Conservation (phyloP, 2,797 vertebrate species). For the Sternarchorhynchus goeldii region DNA sequence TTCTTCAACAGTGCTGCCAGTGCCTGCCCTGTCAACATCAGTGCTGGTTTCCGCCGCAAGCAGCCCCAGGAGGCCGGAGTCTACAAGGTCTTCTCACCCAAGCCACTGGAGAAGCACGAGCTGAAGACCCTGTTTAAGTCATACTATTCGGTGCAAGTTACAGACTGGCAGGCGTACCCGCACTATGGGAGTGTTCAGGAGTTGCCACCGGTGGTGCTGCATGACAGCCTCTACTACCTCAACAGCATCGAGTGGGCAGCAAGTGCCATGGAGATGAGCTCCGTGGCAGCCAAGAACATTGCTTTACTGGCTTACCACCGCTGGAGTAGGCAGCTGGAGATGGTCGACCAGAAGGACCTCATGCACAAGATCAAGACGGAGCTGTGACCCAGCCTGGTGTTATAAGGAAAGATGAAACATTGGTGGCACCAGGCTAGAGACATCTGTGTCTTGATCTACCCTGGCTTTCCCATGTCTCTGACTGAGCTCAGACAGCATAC, state of each 20-base stretch:
- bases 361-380: constrained; percentile 98
- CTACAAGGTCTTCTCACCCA: constrained; percentile 90
- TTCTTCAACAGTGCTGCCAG: constrained; percentile 91
- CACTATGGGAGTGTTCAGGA: constrained; percentile 77
- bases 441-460: neutral
- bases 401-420: neutral
- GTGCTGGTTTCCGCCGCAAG: constrained; percentile 85
- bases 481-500: neutral
- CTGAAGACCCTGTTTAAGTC: constrained; percentile 96
- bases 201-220: constrained; percentile 85
- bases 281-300: constrained; percentile 93
- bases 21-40: constrained; percentile 92
- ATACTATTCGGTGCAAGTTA: constrained; percentile 95
- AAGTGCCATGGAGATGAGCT: constrained; percentile 94
- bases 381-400: constrained; percentile 73
- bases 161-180: constrained; percentile 89
- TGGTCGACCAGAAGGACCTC: constrained; percentile 95
- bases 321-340: constrained; percentile 91
- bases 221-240: constrained; percentile 92
- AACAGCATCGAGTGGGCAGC: constrained; percentile 92
- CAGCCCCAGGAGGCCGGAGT: constrained; percentile 94
- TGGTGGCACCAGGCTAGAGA: neutral
- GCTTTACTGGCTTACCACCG: constrained; percentile 93
- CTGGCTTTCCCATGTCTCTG: neutral
- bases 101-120: constrained; percentile 82